phyloP scores from a whole-genome alignment of 2,113 vertebrate species.

The Thalassoma bifasciatum region DNA sequence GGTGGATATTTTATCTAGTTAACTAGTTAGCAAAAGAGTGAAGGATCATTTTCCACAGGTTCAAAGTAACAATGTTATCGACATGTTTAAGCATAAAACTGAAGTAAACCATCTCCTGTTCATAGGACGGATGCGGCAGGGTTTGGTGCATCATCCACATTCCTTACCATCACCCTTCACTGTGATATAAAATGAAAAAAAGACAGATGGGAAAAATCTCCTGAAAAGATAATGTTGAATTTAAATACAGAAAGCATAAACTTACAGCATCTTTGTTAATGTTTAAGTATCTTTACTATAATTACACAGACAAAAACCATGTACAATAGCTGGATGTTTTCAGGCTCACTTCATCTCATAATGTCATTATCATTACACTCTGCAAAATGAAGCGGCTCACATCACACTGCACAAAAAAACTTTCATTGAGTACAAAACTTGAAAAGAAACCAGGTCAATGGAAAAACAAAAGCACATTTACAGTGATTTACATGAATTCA shows the following conservation, averaged over 20 bases:
- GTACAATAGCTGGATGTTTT: constrained; percentile 77
- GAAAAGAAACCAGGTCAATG: constrained; percentile 67
- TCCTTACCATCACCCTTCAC: too few relatives aligned
- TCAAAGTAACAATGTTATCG: too few relatives aligned
- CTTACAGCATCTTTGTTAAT: constrained; percentile 31
- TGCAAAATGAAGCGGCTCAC: constrained; percentile 56
- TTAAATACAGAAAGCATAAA: background rate
- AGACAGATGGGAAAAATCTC: too few relatives aligned
- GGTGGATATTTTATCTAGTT: too few relatives aligned
- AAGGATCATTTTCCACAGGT: too few relatives aligned
- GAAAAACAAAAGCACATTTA: constrained; percentile 73
- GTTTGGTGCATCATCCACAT: too few relatives aligned
- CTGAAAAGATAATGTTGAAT: too few relatives aligned
- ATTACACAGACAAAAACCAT: constrained; percentile 81
- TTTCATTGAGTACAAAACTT: constrained; percentile 72
- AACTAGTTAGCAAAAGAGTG: too few relatives aligned
- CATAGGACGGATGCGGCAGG: too few relatives aligned
- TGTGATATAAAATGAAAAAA: too few relatives aligned
- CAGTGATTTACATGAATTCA: constrained; percentile 75
- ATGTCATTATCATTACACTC: constrained; percentile 63
- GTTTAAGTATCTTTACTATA: constrained; percentile 81
- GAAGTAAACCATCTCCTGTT: too few relatives aligned
- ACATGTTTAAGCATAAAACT: too few relatives aligned
- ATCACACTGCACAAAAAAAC: constrained; percentile 60
- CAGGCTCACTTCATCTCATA: constrained; percentile 57